Base-by-base conservation (phyloP, 2,797 vertebrate species). In the Lepus townsendii region DNA sequence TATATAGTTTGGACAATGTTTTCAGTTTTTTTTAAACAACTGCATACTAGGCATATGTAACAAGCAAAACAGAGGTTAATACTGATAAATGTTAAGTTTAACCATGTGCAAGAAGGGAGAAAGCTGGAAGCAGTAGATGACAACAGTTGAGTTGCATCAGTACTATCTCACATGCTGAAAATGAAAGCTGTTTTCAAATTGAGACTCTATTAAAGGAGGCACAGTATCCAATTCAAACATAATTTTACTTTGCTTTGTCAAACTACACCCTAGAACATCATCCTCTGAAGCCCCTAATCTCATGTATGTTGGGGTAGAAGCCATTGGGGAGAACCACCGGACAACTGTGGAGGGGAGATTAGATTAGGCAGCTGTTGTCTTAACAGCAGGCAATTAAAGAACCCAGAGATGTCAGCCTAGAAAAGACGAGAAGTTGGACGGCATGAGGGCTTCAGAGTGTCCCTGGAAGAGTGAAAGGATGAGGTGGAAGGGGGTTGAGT, bases 401-500 rank as follows among this genome's bases (percentile, higher is more conserved):
- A 66, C 68, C 62, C 68, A 54, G 47, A 90, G 52, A 80, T 78
- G 32, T 72, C 35, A 92, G 54, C 52, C 72, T 90, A 47, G 52
- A 83, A 92, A 57, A 77, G 91, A 47, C 16, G 47, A 85, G 73
- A 38, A 84, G 10, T 71, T 42, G 30, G 35, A 82, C 27, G 62
- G 79, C 11, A 47, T 63, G 38, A 32, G 57, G 38, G 27, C 66
- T 87, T 96, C 87, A 89, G 83, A 90, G 68, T 95, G n/a, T 79
- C 50, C 12, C 75, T 77, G 32, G 27, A 91, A 82, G 77, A 68
- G 14, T 42, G 75, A 62, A 68, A 82, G 0, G 13, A 32, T 24
- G 54, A 57, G 66, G 13, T 79, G 17, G 80, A 73, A 89, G 72
- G 42, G 11, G 30, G 38, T 71, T 85, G 26, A 42, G 5, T 60